Conservation (phyloP, 2,888 invertebrate genomes). For the Drosophila nigricruria region DNA sequence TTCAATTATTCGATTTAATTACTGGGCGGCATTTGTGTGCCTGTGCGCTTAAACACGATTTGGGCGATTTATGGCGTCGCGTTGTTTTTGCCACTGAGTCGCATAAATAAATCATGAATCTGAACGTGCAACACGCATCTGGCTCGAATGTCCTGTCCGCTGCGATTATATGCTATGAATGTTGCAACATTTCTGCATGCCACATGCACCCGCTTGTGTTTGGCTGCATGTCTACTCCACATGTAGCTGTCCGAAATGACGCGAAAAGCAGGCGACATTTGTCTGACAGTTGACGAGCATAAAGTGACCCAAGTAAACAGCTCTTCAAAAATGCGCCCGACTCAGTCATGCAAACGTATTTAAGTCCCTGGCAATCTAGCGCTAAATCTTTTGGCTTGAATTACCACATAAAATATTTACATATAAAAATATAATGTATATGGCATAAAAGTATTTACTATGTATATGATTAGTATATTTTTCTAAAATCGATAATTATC, state of each 20-base stretch:
- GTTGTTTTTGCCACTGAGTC: slow-evolving; percentile 20
- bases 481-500: slow-evolving; percentile 6
- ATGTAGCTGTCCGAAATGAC: neutral
- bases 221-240: neutral
- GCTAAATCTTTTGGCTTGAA: neutral
- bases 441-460: neutral
- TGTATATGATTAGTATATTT: neutral
- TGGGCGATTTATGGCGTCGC: slow-evolving; percentile 36
- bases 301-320: neutral
- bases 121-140: slow-evolving; percentile 68
- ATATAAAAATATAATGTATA: neutral
- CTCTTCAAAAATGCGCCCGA: neutral
- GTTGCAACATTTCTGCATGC: slow-evolving; percentile 36
- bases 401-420: neutral
- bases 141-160: slow-evolving; percentile 35
- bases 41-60: slow-evolving; percentile 22
- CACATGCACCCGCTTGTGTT: slow-evolving; percentile 14
- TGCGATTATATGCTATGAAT: slow-evolving; percentile 43
- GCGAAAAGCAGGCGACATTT: slow-evolving; percentile 16
- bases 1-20: slow-evolving; percentile 57
- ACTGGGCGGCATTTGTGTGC: slow-evolving; percentile 15
- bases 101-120: slow-evolving; percentile 65
- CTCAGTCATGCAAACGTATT: neutral
- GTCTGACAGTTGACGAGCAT: slow-evolving; percentile 18
- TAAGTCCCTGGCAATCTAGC: neutral